Percentiles rank a stretch among this genome's conserved stretches.
These are phyloP conservation scores for Nephrotoma appendiculata DNA, from an alignment of 2,888 invertebrate genomes.

Conservation along the genomic window DNA sequence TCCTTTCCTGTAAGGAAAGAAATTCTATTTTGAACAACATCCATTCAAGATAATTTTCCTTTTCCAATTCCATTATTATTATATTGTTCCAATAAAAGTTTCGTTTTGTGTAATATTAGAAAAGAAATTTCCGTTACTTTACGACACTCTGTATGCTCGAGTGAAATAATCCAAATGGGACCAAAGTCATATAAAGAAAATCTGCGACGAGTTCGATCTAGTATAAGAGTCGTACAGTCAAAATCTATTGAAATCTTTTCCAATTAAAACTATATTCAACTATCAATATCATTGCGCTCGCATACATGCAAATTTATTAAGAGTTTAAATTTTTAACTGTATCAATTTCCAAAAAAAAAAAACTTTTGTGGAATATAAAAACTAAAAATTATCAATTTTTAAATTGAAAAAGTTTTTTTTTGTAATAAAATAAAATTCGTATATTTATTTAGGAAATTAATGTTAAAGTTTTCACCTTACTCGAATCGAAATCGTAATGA, in stretches of 20 bases:
- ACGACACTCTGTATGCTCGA: not conserved
- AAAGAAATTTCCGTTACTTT: not conserved
- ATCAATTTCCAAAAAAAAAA: not conserved
- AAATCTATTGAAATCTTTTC: not conserved
- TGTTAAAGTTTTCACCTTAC: not conserved
- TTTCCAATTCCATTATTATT: not conserved
- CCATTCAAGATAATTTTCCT: not conserved
- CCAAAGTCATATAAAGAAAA: not conserved
- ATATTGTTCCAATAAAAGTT: not conserved
- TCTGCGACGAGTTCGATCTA: not conserved
- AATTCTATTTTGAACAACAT: too few relatives aligned
- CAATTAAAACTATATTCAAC: not conserved
- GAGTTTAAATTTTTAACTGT: not conserved
- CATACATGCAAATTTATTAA: not conserved
- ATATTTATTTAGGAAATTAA: not conserved
- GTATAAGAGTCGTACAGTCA: not conserved
- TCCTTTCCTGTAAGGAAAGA: too few relatives aligned
- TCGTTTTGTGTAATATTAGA: not conserved
- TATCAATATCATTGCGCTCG: not conserved
- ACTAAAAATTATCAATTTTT: not conserved
- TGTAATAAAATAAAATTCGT: not conserved
- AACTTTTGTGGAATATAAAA: not conserved
- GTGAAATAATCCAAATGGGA: not conserved
- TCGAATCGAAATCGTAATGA: not conserved
- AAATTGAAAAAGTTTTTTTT: not conserved